phyloP scores from a whole-genome alignment of 2,888 invertebrate genomes.

The Temnothorax unifasciatus region DNA sequence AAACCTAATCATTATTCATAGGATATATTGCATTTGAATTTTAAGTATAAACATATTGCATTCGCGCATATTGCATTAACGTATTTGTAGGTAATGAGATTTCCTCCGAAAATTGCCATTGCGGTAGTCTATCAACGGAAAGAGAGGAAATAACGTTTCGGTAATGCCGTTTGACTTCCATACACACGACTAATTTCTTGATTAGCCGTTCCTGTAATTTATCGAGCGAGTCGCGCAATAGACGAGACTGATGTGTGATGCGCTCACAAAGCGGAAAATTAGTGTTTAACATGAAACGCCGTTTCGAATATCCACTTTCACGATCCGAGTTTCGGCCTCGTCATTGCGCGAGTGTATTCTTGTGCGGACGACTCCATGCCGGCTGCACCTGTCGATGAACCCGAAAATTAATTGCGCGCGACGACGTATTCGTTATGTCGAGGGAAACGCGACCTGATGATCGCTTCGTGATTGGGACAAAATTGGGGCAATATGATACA shows the following conservation, averaged over 20 bases:
- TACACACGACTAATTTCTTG: slow-evolving; percentile 64
- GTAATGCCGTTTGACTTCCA: slow-evolving; percentile 36
- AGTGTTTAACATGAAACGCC: slow-evolving; percentile 67
- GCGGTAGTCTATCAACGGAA: slow-evolving; percentile 13
- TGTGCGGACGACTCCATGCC: slow-evolving; percentile 29
- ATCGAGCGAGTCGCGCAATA: slow-evolving; percentile 64
- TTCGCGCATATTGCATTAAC: slow-evolving; percentile 11
- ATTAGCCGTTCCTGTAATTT: slow-evolving; percentile 65
- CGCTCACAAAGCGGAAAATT: slow-evolving; percentile 72
- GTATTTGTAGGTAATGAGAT: slow-evolving; percentile 41
- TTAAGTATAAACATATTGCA: slow-evolving; percentile 17
- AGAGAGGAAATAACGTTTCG: slow-evolving; percentile 21
- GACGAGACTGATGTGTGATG: slow-evolving; percentile 28
- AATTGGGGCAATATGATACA: not conserved
- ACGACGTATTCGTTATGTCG: slow-evolving; percentile 29
- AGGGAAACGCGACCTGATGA: slow-evolving; percentile 17
- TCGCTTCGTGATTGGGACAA: slow-evolving; percentile 29
- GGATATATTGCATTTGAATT: slow-evolving; percentile 6
- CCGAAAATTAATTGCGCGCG: slow-evolving; percentile 50
- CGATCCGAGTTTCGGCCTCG: slow-evolving; percentile 49
- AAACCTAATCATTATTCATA: slow-evolving; percentile 37
- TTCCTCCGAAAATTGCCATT: not conserved
- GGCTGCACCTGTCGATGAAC: slow-evolving; percentile 62
- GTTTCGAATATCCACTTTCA: slow-evolving; percentile 27
- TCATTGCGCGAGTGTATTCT: slow-evolving; percentile 45